Conservation (phyloP, 2,113 vertebrate genomes). For the Ondatra zibethicus region DNA sequence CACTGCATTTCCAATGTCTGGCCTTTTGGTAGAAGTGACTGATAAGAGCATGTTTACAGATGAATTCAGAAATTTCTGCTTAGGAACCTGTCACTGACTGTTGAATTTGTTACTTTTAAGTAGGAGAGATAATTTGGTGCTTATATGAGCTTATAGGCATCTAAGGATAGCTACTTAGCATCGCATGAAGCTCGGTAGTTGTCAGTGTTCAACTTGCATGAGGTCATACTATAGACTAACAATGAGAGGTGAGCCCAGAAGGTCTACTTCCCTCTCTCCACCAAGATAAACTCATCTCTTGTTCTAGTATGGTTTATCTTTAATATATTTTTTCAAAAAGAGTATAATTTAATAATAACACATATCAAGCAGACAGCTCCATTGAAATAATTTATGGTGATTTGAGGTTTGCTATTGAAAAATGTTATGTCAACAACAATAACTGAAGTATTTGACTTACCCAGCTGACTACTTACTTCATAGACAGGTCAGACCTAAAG, state of each 20-base stretch:
- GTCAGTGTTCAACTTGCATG: neutral
- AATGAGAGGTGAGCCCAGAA: neutral
- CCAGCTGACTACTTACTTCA: constrained; percentile 86
- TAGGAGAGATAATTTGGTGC: neutral
- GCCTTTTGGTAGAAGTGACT: too few species aligned
- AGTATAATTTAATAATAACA: neutral
- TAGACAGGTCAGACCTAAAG: constrained; percentile 84
- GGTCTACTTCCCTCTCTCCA: neutral
- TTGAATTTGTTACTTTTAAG: too few species aligned
- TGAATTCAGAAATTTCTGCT: too few species aligned
- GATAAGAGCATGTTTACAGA: too few species aligned
- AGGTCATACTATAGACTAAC: neutral
- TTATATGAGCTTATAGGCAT: neutral
- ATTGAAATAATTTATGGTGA: neutral
- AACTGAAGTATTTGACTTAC: constrained; percentile 77
- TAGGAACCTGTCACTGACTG: too few species aligned
- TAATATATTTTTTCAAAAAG: neutral
- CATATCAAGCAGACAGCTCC: neutral
- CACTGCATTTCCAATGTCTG: too few species aligned
- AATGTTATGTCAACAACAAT: neutral
- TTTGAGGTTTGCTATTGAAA: neutral
- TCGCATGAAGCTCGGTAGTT: neutral
- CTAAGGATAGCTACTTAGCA: neutral
- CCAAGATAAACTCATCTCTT: neutral
- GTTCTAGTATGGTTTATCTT: neutral